These are phyloP conservation scores for Nysson spinosus DNA, from an alignment of 2,888 invertebrate genomes.

Conservation along the genomic window DNA sequence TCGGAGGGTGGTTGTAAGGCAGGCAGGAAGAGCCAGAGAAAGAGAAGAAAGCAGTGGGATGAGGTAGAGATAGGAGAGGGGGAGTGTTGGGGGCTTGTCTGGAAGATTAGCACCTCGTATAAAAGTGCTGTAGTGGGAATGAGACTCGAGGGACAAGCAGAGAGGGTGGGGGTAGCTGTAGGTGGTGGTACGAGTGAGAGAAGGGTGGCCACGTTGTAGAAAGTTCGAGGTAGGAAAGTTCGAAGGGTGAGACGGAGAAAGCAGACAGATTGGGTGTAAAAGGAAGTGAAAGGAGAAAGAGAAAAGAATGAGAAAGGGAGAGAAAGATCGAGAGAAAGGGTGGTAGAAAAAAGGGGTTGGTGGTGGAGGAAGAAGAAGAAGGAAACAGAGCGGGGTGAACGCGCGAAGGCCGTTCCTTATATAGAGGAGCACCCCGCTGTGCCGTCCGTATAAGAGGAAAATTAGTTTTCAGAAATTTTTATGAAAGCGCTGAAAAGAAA, in stretches of 20 bases:
- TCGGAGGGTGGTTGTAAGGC: constrained; percentile 20
- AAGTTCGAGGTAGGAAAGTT: constrained; percentile 44
- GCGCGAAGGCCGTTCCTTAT: constrained; percentile 60
- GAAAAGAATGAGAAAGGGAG: constrained; percentile 37
- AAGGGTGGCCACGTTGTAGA: constrained; percentile 43
- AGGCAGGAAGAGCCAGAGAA: constrained; percentile 19
- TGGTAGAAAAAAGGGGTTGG: constrained; percentile 27
- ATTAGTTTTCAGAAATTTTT: constrained; percentile 77
- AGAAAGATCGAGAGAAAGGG: constrained; percentile 11
- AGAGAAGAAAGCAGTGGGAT: constrained; percentile 16
- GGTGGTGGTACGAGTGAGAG: constrained; percentile 34
- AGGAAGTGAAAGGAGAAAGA: constrained; percentile 25
- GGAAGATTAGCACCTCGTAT: constrained; percentile 77
- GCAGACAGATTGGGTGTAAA: constrained; percentile 28
- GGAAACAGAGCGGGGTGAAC: constrained; percentile 39
- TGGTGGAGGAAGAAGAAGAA: constrained; percentile 27
- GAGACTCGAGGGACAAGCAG: constrained; percentile 56
- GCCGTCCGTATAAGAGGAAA: constrained; percentile 70
- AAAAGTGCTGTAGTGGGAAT: constrained; percentile 73
- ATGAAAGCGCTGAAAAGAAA: constrained; percentile 76
- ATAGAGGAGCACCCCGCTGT: constrained; percentile 52
- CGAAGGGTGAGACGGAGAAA: constrained; percentile 40
- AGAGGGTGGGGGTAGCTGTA: constrained; percentile 38
- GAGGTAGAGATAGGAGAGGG: constrained; percentile 27
- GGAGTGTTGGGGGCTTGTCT: constrained; percentile 68